These are phyloP conservation scores for Exephanes ischioxanthus DNA, from an alignment of 2,888 invertebrate genomes.

Conservation along the genomic window DNA sequence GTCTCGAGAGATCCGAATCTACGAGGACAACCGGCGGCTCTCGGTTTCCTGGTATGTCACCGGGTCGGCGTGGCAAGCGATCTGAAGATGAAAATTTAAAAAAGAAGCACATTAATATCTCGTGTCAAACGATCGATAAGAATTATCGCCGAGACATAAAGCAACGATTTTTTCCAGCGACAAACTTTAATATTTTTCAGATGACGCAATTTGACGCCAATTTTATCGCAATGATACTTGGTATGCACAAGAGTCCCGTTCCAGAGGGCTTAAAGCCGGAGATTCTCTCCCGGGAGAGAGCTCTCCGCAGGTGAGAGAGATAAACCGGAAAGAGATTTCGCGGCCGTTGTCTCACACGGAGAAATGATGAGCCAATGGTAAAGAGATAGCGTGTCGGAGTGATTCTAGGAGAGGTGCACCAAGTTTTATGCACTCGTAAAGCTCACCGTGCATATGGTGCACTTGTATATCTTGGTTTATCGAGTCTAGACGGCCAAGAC, in stretches of 20 bases:
- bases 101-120: constrained; percentile 8
- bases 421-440: constrained; percentile 72
- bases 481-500: constrained; percentile 73
- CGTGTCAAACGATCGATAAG: not conserved
- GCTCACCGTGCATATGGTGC: constrained; percentile 70
- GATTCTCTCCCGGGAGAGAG: not conserved
- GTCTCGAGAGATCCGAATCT: constrained; percentile 81
- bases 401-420: constrained; percentile 50
- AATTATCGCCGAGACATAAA: not conserved
- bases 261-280: constrained; percentile 18
- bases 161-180: not conserved
- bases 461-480: constrained; percentile 71
- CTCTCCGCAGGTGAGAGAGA: constrained; percentile 50
- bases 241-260: constrained; percentile 28
- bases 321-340: constrained; percentile 55
- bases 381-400: constrained; percentile 59
- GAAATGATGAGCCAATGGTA: constrained; percentile 45
- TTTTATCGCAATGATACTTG: not conserved
- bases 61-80: constrained; percentile 81
- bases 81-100: constrained; percentile 73
- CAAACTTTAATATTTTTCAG: constrained; percentile 28
- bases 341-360: not conserved
- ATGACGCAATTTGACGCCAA: constrained; percentile 32
- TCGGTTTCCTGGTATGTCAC: constrained; percentile 75
- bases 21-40: constrained; percentile 80